Evolutionary conservation across 2,888 invertebrate genomes (phyloP).

Genomic region (Maniola hyperantus): DNA sequence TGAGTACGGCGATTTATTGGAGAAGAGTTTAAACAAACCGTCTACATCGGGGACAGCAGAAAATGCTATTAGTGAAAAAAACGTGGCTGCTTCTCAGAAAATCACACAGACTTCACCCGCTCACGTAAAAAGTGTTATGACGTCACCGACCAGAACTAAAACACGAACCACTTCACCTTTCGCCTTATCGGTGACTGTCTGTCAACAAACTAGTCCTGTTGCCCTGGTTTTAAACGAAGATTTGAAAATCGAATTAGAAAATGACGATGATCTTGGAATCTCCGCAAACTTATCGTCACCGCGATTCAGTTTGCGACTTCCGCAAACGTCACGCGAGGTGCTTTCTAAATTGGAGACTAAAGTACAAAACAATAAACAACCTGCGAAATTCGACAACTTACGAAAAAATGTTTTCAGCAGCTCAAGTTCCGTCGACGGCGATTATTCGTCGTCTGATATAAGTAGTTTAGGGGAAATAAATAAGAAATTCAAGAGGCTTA

Average conservation of each 20-base stretch:
- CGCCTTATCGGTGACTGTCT: conserved; percentile 51
- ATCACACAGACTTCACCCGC: conserved; percentile 77
- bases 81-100: conserved; percentile 61
- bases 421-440: conserved; percentile 68
- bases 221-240: conserved; percentile 46
- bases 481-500: conserved; percentile 52
- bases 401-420: conserved; percentile 49
- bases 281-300: conserved; percentile 74
- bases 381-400: conserved; percentile 38
- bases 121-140: conserved; percentile 72
- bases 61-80: conserved; percentile 46
- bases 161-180: conserved; percentile 75
- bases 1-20: conserved; percentile 70
- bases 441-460: conserved; percentile 69
- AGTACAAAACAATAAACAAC: conserved; percentile 5
- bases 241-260: conserved; percentile 48
- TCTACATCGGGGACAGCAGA: conserved; percentile 57
- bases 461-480: conserved; percentile 74
- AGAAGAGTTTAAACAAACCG: conserved; percentile 65
- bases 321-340: conserved; percentile 63
- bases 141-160: conserved; percentile 71
- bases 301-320: conserved; percentile 68
- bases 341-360: conserved; percentile 56
- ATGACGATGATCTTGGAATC: conserved; percentile 58
- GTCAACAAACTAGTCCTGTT: conserved; percentile 69